These are phyloP conservation scores for Paramormyrops hopkinsi DNA, from an alignment of 2,797 vertebrate species.

Conservation along the genomic window DNA sequence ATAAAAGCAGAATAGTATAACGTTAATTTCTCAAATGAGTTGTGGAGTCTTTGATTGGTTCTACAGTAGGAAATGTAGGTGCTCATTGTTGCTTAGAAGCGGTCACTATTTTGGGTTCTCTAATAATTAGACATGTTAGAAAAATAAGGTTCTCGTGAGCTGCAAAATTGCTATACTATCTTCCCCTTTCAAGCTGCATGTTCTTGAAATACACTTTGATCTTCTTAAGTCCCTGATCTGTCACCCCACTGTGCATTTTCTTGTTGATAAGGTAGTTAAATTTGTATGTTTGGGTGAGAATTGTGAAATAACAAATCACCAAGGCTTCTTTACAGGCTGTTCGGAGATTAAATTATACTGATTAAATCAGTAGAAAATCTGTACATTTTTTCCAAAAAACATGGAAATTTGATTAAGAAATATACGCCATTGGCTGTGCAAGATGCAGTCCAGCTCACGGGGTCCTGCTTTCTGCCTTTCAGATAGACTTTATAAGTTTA, in stretches of 20 bases:
- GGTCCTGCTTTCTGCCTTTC: neutral
- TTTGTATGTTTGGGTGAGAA: neutral
- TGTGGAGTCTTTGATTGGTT: neutral
- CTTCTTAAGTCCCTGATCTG: neutral
- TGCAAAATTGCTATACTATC: neutral
- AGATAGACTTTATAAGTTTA: neutral
- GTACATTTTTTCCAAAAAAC: neutral
- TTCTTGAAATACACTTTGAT: neutral
- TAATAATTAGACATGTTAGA: neutral
- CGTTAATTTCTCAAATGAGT: neutral
- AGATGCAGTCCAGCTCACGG: neutral
- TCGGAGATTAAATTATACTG: neutral
- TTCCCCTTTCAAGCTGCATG: neutral
- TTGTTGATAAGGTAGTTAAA: neutral
- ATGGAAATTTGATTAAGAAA: neutral
- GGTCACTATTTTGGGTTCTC: neutral
- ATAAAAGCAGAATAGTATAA: neutral
- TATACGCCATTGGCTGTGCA: neutral
- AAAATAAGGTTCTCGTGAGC: neutral
- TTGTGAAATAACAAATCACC: neutral
- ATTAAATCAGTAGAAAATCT: constrained; percentile 1
- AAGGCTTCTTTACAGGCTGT: neutral
- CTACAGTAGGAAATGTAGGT: neutral
- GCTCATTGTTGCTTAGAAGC: neutral
- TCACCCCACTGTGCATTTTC: neutral